Percentiles rank a stretch among this genome's conserved stretches.
Evolutionary conservation across 2,113 vertebrate species (phyloP).

Genomic region (Pyrgilauda ruficollis): DNA sequence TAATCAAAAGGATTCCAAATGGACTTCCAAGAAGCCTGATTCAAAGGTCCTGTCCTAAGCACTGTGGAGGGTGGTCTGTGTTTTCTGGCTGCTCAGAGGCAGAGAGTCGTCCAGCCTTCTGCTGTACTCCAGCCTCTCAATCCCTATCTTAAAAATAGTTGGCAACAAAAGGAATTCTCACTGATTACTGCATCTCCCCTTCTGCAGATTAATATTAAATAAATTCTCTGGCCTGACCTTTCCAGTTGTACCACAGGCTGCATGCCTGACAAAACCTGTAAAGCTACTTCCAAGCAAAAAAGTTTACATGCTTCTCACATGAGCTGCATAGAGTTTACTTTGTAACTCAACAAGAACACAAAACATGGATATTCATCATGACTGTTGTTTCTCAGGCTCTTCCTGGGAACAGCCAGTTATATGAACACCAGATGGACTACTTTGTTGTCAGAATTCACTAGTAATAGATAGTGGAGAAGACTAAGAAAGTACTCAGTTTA

Average conservation of each 20-base stretch:
- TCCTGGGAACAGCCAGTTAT: not conserved
- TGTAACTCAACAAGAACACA: not conserved
- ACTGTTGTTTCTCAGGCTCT: not conserved
- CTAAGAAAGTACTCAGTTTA: not conserved
- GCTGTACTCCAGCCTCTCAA: not conserved
- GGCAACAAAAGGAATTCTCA: not conserved
- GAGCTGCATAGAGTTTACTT: not conserved
- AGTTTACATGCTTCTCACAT: not conserved
- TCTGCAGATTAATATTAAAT: not conserved
- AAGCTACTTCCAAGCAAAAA: not conserved
- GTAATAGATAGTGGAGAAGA: not conserved
- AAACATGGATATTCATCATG: not conserved
- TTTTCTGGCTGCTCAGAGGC: not conserved
- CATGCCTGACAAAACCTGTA: not conserved
- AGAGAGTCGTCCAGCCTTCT: not conserved
- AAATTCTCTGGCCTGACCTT: not conserved
- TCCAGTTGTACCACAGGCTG: not conserved
- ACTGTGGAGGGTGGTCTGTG: not conserved
- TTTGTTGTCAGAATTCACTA: not conserved
- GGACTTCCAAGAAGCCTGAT: not conserved
- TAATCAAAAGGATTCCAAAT: not conserved
- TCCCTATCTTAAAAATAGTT: fast-evolving
- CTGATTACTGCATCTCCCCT: not conserved
- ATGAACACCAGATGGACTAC: not conserved
- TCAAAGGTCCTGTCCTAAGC: not conserved